Evolutionary conservation across 1,140 invertebrate genomes (phyloP).

Genomic region (Drosophila pachea): DNA sequence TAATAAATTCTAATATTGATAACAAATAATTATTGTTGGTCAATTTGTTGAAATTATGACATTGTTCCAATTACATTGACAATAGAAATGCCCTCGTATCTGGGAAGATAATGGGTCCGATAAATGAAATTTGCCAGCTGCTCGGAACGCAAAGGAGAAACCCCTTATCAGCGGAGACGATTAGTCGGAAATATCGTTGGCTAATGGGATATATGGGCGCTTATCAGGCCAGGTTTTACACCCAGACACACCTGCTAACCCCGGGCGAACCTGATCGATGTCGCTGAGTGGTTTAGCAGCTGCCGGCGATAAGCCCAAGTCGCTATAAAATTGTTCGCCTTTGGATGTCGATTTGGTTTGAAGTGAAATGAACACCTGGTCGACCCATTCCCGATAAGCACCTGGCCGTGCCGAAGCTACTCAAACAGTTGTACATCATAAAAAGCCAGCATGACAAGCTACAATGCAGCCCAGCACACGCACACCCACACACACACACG

Average conservation of each 20-base stretch:
- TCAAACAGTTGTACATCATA: constrained; percentile 45
- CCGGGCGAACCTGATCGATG: neutral
- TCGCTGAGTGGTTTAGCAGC: constrained; percentile 8
- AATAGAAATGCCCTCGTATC: too few species aligned
- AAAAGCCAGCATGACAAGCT: constrained; percentile 20
- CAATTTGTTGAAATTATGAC: too few species aligned
- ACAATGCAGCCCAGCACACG: too few species aligned
- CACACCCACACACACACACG: too few species aligned
- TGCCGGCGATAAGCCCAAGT: constrained; percentile 1
- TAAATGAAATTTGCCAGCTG: too few species aligned
- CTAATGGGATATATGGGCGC: neutral
- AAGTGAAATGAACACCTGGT: constrained; percentile 56
- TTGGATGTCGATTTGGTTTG: constrained; percentile 16
- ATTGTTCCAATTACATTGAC: too few species aligned
- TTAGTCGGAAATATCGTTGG: neutral
- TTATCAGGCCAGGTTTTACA: neutral
- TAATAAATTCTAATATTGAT: too few species aligned
- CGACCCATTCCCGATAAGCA: constrained; percentile 31
- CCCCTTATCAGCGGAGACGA: too few species aligned
- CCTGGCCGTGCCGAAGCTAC: constrained; percentile 14
- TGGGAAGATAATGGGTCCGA: too few species aligned
- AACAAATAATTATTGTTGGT: too few species aligned
- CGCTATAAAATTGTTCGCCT: constrained; percentile 11
- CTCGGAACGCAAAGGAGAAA: too few species aligned
- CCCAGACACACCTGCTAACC: constrained; percentile 26